Evolutionary conservation across 2,797 vertebrate genomes (phyloP).

Genomic region (Mus spretus): DNA sequence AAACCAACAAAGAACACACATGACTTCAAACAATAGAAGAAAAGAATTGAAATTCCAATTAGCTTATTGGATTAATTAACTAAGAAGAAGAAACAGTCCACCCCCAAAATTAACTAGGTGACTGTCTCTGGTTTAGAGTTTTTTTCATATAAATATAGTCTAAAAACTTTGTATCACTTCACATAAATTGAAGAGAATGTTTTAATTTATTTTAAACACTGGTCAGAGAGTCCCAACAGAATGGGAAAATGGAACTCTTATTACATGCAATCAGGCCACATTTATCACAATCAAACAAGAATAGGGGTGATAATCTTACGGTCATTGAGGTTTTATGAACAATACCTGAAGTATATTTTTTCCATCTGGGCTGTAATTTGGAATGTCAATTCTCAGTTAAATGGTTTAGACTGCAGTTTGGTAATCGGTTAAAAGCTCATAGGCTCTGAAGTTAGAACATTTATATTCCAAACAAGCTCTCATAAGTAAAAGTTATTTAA

Average conservation of each 20-base stretch:
- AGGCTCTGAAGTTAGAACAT: neutral
- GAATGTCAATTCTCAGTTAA: neutral
- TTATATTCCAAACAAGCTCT: neutral
- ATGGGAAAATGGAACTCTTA: neutral
- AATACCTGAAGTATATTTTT: constrained; percentile 31
- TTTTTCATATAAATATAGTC: constrained; percentile 7
- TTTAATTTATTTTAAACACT: constrained; percentile 63
- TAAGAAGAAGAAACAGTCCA: neutral
- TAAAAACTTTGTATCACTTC: constrained; percentile 30
- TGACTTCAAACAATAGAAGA: constrained; percentile 49
- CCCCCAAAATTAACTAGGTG: neutral
- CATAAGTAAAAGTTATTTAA: neutral
- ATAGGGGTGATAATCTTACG: neutral
- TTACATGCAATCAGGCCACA: neutral
- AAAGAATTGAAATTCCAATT: constrained; percentile 11
- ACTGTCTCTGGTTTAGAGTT: neutral
- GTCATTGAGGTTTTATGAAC: neutral
- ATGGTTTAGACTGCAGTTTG: neutral
- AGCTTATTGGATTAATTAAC: constrained; percentile 40
- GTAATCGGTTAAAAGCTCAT: neutral
- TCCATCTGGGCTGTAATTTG: neutral
- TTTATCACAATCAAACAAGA: neutral
- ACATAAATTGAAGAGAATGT: constrained; percentile 21
- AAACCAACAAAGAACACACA: constrained; percentile 47
- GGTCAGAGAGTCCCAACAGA: neutral